Base-by-base conservation (phyloP, 2,888 invertebrate species). In the Galerucella calmariensis region DNA sequence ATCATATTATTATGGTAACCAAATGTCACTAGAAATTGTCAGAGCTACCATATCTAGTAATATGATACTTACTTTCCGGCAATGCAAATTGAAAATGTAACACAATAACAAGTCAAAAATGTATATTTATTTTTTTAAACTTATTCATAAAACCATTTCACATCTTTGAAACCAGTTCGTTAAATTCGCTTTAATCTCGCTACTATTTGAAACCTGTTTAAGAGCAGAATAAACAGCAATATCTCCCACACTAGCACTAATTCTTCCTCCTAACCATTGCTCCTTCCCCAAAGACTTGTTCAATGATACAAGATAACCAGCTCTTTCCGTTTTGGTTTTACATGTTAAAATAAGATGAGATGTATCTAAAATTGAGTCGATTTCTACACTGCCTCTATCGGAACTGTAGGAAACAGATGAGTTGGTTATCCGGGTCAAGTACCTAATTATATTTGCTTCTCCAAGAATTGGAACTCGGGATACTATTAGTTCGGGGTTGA, bases 401-500 rank as follows among this genome's bases (percentile, higher is more conserved):
- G 88, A 87, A 83, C 92, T 90, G 83, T 92, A 92, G 63, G 89
- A 88, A 59, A 90, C 85, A 61, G 88, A 82, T 67, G 83, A 86
- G 48, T 88, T 88, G 77, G 91, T 88, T 35, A 90, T 84, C 77
- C 92, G 88, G 58, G 91, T 89, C 68, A 95, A 85, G 84, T 92
- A 94, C 80, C 95, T 88, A 68, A 94, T 87, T 76, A 95, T 89
- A 85, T 94, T 94, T 0, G 91, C 91, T 89, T 94, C 94, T 4
- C 95, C 95, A 46, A 89, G 81, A 76, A 95, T 90, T 14, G 90
- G 89, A n/a, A 89, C 87, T 67, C 90, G 91, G 62, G 90, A 89
- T 68, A 92, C 86, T 81, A 92, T 89, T 79, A 94, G 84, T 85
- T 92, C 91, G 9, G 89, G 82, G 77, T 90, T 88, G 74, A 88